Percentiles rank a stretch among this genome's conserved stretches.
Conservation (phyloP, 2,797 vertebrate genomes). For the Coilia nasus region DNA sequence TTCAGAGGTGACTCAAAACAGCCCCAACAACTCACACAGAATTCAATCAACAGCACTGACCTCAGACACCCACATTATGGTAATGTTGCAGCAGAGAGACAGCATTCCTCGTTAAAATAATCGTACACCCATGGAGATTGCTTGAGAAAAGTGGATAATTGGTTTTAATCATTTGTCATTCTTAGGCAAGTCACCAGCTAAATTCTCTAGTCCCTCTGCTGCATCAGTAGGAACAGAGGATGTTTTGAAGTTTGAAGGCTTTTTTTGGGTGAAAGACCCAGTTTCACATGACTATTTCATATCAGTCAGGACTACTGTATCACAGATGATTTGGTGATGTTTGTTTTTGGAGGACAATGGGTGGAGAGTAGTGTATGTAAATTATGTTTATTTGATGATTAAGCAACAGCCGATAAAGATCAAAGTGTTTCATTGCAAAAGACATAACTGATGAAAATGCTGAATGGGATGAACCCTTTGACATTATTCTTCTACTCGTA, state of each 20-base stretch:
- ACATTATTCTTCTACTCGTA: no score
- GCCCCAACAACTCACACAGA: background rate
- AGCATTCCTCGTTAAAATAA: background rate
- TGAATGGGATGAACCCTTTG: no score
- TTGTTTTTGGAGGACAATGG: background rate
- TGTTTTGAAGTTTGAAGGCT: background rate
- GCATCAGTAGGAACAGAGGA: background rate
- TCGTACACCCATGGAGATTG: background rate
- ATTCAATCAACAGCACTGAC: background rate
- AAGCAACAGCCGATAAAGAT: no score
- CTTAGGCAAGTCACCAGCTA: background rate
- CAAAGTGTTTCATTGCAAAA: no score
- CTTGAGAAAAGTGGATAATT: background rate
- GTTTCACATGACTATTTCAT: background rate
- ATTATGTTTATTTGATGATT: no score
- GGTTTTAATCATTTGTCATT: background rate
- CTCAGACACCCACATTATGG: background rate
- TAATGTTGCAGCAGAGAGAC: background rate
- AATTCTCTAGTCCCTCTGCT: background rate
- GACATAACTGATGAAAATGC: no score
- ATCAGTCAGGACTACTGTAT: background rate
- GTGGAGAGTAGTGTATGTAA: background rate
- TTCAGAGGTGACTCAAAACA: background rate
- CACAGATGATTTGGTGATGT: background rate
- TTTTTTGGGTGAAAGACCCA: background rate